These are phyloP conservation scores for Aptenodytes patagonicus DNA, from an alignment of 2,113 vertebrate genomes.

Conservation along the genomic window DNA sequence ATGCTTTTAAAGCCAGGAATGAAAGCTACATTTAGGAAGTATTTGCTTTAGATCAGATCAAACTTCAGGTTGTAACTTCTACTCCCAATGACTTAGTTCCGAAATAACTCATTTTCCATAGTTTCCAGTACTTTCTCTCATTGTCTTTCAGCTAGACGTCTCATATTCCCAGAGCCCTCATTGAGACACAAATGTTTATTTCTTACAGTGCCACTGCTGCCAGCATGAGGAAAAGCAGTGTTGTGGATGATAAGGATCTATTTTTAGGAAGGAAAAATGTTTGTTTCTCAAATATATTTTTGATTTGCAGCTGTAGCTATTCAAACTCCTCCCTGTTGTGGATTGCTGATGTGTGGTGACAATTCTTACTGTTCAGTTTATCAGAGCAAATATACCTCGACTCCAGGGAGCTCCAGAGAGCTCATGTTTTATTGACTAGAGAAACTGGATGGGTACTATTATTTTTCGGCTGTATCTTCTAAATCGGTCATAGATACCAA, in stretches of 20 bases:
- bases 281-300: not conserved
- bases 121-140: not conserved
- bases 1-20: not conserved
- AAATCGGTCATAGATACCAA: not conserved
- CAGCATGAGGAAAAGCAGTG: not conserved
- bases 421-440: not conserved
- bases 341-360: not conserved
- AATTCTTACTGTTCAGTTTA: not conserved
- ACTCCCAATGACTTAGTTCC: not conserved
- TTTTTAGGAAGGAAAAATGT: not conserved
- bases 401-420: not conserved
- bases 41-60: not conserved
- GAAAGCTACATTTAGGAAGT: not conserved
- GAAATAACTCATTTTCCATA: not conserved
- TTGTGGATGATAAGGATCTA: not conserved
- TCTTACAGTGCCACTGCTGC: not conserved
- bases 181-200: not conserved
- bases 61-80: not conserved
- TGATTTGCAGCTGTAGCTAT: not conserved
- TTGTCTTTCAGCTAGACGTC: not conserved
- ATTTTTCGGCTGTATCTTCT: not conserved
- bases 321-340: not conserved
- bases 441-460: not conserved
- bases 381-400: not conserved
- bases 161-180: not conserved